Evolutionary conservation across 2,888 invertebrate species (phyloP).

Genomic region (Cryptocephalus primarius): DNA sequence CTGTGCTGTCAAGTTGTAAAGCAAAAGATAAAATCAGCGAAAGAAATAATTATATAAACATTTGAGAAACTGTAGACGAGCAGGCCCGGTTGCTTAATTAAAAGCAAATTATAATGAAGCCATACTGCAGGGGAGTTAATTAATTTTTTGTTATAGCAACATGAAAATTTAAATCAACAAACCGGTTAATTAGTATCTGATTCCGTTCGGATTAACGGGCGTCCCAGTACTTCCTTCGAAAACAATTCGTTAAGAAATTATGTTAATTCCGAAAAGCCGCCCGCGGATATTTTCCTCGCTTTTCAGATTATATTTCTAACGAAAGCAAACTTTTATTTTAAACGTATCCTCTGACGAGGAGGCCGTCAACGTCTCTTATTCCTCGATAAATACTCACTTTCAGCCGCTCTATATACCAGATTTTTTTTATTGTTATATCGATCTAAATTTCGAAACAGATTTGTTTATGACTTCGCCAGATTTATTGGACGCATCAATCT

Average conservation of each 20-base stretch:
- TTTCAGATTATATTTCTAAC: too few relatives aligned
- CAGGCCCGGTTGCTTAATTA: background rate
- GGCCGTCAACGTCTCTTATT: too few relatives aligned
- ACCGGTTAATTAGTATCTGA: background rate
- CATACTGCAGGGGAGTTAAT: background rate
- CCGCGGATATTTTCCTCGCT: background rate
- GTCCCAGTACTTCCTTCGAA: background rate
- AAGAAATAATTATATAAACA: background rate
- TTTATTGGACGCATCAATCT: slow-evolving; percentile 5
- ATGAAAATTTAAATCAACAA: background rate
- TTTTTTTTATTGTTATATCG: too few relatives aligned
- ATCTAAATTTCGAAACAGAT: too few relatives aligned
- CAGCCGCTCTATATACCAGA: too few relatives aligned
- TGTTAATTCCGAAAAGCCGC: background rate
- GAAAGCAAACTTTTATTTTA: too few relatives aligned
- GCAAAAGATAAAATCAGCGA: background rate
- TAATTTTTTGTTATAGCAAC: background rate
- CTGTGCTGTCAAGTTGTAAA: too few relatives aligned
- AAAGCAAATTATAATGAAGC: background rate
- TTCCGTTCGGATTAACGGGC: background rate
- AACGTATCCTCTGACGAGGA: too few relatives aligned
- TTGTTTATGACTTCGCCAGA: slow-evolving; percentile 5
- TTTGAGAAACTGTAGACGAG: background rate
- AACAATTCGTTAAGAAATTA: slow-evolving; percentile 2
- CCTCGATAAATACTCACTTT: too few relatives aligned